Base-by-base conservation (phyloP, 2,888 invertebrate genomes). In the Drosophila quinaria region DNA sequence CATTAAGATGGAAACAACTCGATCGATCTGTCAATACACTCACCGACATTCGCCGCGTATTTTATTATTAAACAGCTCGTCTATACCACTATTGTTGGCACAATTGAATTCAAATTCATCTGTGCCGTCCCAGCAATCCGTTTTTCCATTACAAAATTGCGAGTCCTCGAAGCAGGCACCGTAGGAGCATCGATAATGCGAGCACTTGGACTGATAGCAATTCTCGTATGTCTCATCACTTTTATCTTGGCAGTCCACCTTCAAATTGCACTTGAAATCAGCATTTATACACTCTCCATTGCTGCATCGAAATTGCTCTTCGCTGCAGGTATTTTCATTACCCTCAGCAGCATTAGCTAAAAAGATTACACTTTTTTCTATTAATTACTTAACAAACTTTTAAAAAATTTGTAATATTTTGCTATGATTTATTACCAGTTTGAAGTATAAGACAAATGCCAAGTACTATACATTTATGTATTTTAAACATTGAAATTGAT, bases 161-260 rank as follows among this genome's bases (percentile, higher is more conserved):
- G 1, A n/a, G 2, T 2, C 0, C 0, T 17, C 6, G 2, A 19
- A 37, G 8, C 75, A 78, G 2, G 15, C 75, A 3, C 77, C 77
- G 6, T 79, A 78, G 3, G 64, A 4, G n/a, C 75, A 79, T 0
- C 8, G 17, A 8, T 8, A 0, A 0, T 13, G 19, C 0, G 5
- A 0, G 9, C 80, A 78, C 0, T 61, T 1, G 0, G 1, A 1
- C 1, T 67, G 4, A 17, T 52, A 10, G 11, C 81, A 80, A 0
- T 35, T 25, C 10, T 19, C 54, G 17, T 54, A 60, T 11, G 49
- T 58, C 37, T 81, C 79, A 56, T 81, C 79, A 29, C 69, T 74
- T 11, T 49, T 49, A 52, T 74, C 74, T 0, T 0, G 0, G 35
- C 79, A 81, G 25, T 80, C 55, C n/a, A 15, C 44, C 4, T 8